Base-by-base conservation (phyloP, 2,888 invertebrate species). In the Nasonia oneida region DNA sequence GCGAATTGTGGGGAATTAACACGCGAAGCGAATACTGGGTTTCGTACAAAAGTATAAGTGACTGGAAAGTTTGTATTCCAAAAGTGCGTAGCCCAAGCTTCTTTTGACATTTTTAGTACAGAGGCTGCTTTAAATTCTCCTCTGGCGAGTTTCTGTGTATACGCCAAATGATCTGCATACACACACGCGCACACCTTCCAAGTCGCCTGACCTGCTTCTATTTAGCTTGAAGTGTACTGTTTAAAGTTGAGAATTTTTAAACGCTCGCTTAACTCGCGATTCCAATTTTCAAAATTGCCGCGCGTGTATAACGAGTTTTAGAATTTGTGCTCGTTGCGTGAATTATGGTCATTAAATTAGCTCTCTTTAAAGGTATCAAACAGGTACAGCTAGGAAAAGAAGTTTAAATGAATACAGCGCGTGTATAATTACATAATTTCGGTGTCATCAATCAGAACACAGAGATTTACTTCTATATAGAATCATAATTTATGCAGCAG, bases 21-120 rank as follows among this genome's bases (percentile, higher is more conserved):
- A 18, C 23, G n/a, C 50, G 14, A 64, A 42, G 10, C 39, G 47
- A 61, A 37, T 53, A 23, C 18, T 2, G 18, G 6, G 3, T 10
- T 67, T n/a, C 39, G 15, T 76, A 29, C 29, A 8, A 76, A 57
- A 10, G 29, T 29, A 29, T 29, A 18, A 10, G 42, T 12, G 73
- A 37, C 37, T 81, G 18, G 29, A 81, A 53, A 76, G 42, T 76
- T 70, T 15, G 50, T 76, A 82, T 76, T 70, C 76, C 29, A 53
- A 53, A 70, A 53, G 76, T 64, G 74, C 61, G 53, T 53, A 75
- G 50, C 29, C 53, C 71, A 50, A n/a, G 37, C 39, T 53, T 8
- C 23, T 15, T 64, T 47, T 42, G 47, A 42, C 29, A 64, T 74
- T 70, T 67, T 79, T 15, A 64, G 37, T 14, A 64, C 61, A 39